Conservation (phyloP, 2,113 vertebrate genomes). For the Centropus unirufus region DNA sequence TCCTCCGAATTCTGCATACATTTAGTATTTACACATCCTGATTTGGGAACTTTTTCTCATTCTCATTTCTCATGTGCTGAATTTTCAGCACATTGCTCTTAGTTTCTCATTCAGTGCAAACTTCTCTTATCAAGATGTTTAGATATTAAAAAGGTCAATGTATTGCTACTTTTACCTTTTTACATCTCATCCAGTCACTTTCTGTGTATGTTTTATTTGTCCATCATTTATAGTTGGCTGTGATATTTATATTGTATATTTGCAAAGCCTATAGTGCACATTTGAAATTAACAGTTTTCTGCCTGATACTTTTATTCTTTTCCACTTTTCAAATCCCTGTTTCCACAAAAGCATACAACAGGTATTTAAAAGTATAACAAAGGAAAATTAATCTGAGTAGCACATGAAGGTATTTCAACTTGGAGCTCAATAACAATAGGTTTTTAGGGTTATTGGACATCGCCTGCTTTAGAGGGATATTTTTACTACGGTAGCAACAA, state of each 20-base stretch:
- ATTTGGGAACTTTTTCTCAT: background rate
- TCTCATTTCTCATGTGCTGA: constrained; percentile 1
- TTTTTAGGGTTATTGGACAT: background rate
- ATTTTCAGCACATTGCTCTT: background rate
- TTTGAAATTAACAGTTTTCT: background rate
- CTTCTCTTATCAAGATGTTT: background rate
- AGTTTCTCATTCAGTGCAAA: background rate
- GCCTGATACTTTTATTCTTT: background rate
- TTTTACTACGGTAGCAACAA: background rate
- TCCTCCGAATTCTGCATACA: background rate
- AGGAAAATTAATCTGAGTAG: background rate
- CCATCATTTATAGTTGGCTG: background rate
- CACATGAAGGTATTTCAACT: background rate
- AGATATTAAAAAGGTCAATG: background rate
- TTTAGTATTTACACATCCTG: background rate
- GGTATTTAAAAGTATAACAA: background rate
- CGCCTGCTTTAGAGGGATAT: background rate
- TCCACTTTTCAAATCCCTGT: background rate
- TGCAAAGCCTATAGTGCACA: background rate
- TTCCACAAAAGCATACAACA: background rate
- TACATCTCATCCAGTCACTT: background rate
- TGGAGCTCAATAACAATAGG: background rate
- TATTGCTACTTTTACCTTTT: background rate
- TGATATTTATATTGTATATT: background rate
- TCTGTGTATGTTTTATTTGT: background rate